Evolutionary conservation across 1,140 invertebrate species (phyloP), one percentile per base, ranked within the genome.

Genomic region (Trichonephila inaurata): DNA sequence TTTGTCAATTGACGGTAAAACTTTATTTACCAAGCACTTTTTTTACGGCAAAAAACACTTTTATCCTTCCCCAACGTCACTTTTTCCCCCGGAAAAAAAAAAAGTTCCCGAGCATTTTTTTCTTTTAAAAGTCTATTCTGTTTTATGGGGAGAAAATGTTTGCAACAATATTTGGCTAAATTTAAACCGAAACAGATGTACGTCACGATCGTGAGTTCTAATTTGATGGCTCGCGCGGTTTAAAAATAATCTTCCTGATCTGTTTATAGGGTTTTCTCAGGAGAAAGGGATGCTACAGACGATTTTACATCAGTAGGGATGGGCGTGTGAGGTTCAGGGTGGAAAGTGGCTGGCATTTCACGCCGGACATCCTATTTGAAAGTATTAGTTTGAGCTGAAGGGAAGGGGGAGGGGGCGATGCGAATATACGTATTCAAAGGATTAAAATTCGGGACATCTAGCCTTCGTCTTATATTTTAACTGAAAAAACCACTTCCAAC

Each of bases 21-120:
- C 85, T 87, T 64, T 62, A n/a, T 87, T 87, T 87, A 40, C 85
- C 28, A 18, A 61, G 24, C 85, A 87, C 85, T 87, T 62, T 51
- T 51, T 8, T 7, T 51, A 1, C 3, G 1, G 1, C 33, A 1
- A 3, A 1, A 3, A 40, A 3, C 33, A 2, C 51, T 10, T 10
- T 12, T 0, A 3, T 1, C 5, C 6, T 12, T 10, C 51, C 10
- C 51, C 51, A 51, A 51, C 0, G 51, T 12, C 7, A 10, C 7
- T 51, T 51, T 51, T 51, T 51, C 51, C 10, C 10, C 51, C 10
- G 10, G 66, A 28, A 24, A 12, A 12, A 24, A 24, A 69, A 24
- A 10, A 10, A 28, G 10, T 69, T 12, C 10, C 51, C 51, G 0
- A 51, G 7, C 51, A 51, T 51, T 51, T 51, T 51, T 10, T 51